Percentiles rank a stretch among this genome's conserved stretches.
These are phyloP conservation scores for Cyprinus carpio DNA, from an alignment of 2,113 vertebrate species.

Conservation along the genomic window DNA sequence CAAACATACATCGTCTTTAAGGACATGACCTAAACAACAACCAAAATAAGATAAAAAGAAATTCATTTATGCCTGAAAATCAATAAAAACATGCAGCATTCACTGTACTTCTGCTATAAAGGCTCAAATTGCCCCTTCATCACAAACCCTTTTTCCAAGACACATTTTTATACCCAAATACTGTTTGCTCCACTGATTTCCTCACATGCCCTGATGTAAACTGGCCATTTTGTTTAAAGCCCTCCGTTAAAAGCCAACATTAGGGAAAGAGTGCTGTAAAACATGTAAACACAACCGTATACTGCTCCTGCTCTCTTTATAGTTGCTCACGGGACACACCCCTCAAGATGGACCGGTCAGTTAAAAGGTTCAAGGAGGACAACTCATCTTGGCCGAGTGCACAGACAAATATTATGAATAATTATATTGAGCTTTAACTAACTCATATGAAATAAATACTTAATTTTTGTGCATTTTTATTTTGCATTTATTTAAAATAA, in stretches of 20 bases:
- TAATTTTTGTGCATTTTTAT: neutral
- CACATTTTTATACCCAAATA: conserved; percentile 33
- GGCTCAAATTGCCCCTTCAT: conserved; percentile 1
- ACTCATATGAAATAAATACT: too few relatives aligned
- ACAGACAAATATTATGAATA: conserved; percentile 11
- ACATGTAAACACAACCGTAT: conserved; percentile 46
- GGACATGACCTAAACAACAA: neutral
- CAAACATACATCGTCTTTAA: neutral
- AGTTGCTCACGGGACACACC: conserved; percentile 16
- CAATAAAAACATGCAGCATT: neutral
- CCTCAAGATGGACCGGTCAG: conserved; percentile 34
- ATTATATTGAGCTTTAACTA: neutral
- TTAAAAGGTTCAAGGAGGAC: conserved; percentile 55
- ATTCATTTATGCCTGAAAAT: neutral
- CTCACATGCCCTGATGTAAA: conserved; percentile 44
- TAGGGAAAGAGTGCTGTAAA: conserved; percentile 51
- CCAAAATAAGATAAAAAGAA: neutral
- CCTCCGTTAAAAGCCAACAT: conserved; percentile 53
- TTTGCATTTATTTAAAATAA: neutral
- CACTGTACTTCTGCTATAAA: neutral
- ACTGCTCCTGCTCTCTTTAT: conserved; percentile 40
- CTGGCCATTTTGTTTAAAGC: conserved; percentile 54
- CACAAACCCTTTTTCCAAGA: conserved; percentile 20
- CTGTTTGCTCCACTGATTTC: conserved; percentile 42
- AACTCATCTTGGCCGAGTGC: conserved; percentile 37